A percentile compares a stretch with the other conserved stretches of the same genome.
phyloP scores from a whole-genome alignment of 2,113 vertebrate genomes.

The Barbus barbus region DNA sequence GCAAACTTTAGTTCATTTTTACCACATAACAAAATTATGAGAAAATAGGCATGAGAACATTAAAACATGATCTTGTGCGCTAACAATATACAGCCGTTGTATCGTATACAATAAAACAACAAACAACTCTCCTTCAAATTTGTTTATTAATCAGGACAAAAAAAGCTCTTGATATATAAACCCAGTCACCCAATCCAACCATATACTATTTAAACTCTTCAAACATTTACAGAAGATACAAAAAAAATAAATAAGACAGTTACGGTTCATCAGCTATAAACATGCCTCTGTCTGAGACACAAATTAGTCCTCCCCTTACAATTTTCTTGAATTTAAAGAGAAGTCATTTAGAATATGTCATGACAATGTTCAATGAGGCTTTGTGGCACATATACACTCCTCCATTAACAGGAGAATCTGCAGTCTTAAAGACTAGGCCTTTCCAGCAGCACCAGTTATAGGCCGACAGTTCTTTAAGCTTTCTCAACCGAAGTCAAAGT shows the following conservation, averaged over 20 bases:
- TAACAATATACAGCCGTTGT: slow-evolving; percentile 35
- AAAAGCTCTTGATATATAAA: slow-evolving; percentile 64
- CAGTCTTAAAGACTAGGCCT: background rate
- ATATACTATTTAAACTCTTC: slow-evolving; percentile 72
- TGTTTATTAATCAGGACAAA: slow-evolving; percentile 45
- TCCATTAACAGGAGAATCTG: slow-evolving; percentile 4
- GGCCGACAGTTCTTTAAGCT: background rate
- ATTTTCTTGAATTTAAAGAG: slow-evolving; percentile 25
- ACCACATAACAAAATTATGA: background rate
- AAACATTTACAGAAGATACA: slow-evolving; percentile 76
- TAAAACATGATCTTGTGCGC: background rate
- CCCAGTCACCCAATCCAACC: slow-evolving; percentile 63
- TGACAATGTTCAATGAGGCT: slow-evolving; percentile 24
- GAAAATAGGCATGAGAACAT: too few species aligned
- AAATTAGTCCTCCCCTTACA: slow-evolving; percentile 23
- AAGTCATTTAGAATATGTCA: slow-evolving; percentile 35
- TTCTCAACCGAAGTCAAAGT: background rate
- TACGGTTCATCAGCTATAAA: slow-evolving; percentile 28
- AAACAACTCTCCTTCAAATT: slow-evolving; percentile 16
- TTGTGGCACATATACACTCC: background rate
- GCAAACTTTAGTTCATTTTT: background rate
- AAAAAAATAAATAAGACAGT: slow-evolving; percentile 76
- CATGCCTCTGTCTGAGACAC: slow-evolving; percentile 40
- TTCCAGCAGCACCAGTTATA: background rate
- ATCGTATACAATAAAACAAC: slow-evolving; percentile 59